These are phyloP conservation scores for Galleria mellonella DNA, from an alignment of 1,140 invertebrate genomes.

Conservation along the genomic window DNA sequence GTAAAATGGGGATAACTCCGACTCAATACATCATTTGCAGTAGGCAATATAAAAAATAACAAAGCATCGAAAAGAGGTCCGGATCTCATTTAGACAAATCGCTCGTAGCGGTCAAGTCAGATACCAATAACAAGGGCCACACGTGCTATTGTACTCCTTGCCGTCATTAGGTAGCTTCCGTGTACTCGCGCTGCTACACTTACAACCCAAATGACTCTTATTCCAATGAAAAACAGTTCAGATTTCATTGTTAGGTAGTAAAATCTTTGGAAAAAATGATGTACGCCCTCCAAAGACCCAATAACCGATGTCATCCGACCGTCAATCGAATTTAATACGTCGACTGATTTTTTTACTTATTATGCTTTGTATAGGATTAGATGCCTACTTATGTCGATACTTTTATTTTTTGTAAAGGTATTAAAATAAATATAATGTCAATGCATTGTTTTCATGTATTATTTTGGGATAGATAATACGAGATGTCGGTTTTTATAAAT, in stretches of 20 bases:
- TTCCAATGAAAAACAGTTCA: constrained; percentile 14
- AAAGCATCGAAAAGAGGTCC: constrained; percentile 51
- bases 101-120: constrained; percentile 69
- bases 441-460: no score
- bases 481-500: no score
- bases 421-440: no score
- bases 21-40: constrained; percentile 28
- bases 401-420: no score
- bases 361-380: no score
- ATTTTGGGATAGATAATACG: no score
- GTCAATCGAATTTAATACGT: constrained; percentile 30
- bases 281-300: constrained; percentile 22
- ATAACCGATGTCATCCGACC: constrained; percentile 33
- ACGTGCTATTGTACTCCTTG: constrained; percentile 61
- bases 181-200: constrained; percentile 16
- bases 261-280: no score
- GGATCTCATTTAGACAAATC: constrained; percentile 73
- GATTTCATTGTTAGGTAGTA: background rate
- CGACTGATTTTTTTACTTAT: constrained; percentile 7
- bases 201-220: constrained; percentile 20
- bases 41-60: constrained; percentile 42
- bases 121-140: constrained; percentile 69
- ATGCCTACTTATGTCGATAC: no score
- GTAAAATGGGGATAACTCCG: constrained; percentile 12
- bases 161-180: constrained; percentile 67